Conservation (phyloP, 2,888 invertebrate genomes). For the Pristionchus entomophagus region DNA sequence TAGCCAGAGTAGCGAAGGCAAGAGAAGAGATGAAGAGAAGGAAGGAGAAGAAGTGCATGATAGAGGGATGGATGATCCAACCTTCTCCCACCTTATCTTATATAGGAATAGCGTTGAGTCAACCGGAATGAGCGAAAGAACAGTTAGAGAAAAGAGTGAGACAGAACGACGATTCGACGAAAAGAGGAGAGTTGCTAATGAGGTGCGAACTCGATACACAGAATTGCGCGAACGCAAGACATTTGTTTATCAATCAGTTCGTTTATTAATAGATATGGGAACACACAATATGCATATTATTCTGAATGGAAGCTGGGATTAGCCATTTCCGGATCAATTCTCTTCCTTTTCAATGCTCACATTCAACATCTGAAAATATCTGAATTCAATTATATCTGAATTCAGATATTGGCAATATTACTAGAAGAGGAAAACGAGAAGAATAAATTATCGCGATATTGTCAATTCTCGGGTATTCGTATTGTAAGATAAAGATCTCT, state of each 20-base stretch:
- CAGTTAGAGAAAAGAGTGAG: constrained; percentile 3
- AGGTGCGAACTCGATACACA: background rate
- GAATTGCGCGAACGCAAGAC: constrained; percentile 8
- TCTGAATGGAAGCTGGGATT: too few relatives aligned
- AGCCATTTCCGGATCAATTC: too few relatives aligned
- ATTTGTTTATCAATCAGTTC: too few relatives aligned
- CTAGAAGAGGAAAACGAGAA: too few relatives aligned
- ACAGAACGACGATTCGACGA: constrained; percentile 16
- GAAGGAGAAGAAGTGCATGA: background rate
- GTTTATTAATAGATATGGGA: too few relatives aligned
- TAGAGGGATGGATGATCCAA: constrained; percentile 1
- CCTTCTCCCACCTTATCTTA: background rate
- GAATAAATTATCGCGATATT: background rate
- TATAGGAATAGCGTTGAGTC: constrained; percentile 9
- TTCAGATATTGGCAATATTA: too few relatives aligned
- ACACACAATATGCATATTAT: too few relatives aligned
- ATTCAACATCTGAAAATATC: too few relatives aligned
- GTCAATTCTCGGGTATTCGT: constrained; percentile 32
- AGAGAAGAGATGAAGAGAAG: background rate
- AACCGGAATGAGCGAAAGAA: background rate
- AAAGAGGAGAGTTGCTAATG: constrained; percentile 2
- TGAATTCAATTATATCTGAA: too few relatives aligned
- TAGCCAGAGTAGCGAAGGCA: background rate
- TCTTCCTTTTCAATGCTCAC: too few relatives aligned
- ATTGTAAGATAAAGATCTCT: constrained; percentile 32